Percentiles rank a stretch among this genome's conserved stretches.
Conservation (phyloP, 1,140 invertebrate species). For the Drosophila suzukii region DNA sequence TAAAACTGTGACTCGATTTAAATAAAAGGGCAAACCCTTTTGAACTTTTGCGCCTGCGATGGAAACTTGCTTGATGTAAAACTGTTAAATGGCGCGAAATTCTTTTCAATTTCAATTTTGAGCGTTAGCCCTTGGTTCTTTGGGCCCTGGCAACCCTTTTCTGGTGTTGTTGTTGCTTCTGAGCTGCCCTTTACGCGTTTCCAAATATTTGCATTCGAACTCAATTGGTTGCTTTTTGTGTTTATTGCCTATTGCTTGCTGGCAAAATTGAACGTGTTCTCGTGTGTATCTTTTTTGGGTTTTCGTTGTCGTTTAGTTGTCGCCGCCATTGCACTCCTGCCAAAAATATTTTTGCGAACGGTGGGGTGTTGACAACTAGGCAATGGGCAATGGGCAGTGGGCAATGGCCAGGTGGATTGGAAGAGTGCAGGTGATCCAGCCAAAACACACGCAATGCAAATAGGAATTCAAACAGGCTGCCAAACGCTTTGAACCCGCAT, state of each 20-base stretch:
- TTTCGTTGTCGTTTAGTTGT: constrained; percentile 14
- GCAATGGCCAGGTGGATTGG: constrained; percentile 6
- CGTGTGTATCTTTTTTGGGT: constrained; percentile 32
- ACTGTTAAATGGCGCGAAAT: constrained; percentile 77
- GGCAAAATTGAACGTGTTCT: constrained; percentile 56
- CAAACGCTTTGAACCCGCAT: constrained; percentile 65
- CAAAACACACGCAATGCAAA: constrained; percentile 56
- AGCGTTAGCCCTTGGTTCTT: constrained; percentile 23
- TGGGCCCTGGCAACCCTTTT: neutral
- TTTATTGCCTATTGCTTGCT: constrained; percentile 71
- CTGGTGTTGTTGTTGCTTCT: constrained; percentile 34
- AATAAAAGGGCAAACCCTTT: neutral
- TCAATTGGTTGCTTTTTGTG: constrained; percentile 79
- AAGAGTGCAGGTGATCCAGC: constrained; percentile 36
- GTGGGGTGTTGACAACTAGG: constrained; percentile 47
- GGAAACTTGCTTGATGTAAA: constrained; percentile 13
- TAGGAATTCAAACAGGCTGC: constrained; percentile 71
- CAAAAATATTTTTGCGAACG: constrained; percentile 51
- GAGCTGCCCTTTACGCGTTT: constrained; percentile 25
- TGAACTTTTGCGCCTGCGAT: neutral
- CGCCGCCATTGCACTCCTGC: constrained; percentile 12
- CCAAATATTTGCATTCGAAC: constrained; percentile 80
- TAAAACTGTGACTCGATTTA: too few relatives aligned
- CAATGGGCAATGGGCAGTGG: constrained; percentile 13
- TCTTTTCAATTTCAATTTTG: constrained; percentile 75